Evolutionary conservation across 2,797 vertebrate species (phyloP), one percentile per base, ranked within the genome.

Genomic region (Tympanoctomys barrerae): DNA sequence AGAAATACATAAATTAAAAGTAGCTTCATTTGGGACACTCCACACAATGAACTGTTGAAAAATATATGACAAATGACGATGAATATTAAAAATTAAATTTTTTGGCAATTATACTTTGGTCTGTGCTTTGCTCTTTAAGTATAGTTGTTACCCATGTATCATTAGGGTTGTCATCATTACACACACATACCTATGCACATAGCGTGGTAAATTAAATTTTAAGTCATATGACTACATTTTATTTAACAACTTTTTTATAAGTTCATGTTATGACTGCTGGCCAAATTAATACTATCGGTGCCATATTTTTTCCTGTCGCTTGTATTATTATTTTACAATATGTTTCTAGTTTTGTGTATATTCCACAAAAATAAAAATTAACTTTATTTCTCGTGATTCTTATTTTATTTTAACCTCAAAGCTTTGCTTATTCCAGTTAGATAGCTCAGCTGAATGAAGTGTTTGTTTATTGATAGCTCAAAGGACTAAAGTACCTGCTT

Each of bases 241-340:
- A 68, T 62, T 26, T 42, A 66, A 75, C 1, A 62, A 46, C 7
- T 70, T 82, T 83, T 39, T 49, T 39, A 13, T 52, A 61, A 80
- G 16, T 71, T 87, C 68, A 11, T 73, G 18, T 66, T 54, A 39
- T 54, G 57, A 22, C 16, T 86, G 36, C 18, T 91, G 8, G 19
- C 93, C 81, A 92, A 87, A 85, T 84, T 92, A 89, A 49, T 42
- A 62, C 57, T 6, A 88, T 82, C 54, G 86, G 52, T 77, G 5
- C 26, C 0, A 59, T 0, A 3, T 18, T 90, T 62, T 24, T 70
- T 52, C 7, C 28, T 79, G 0, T 86, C 61, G 1, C 13, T 70
- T 42, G 9, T 12, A 26, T 79, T 87, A 49, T 31, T 70, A 16
- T 19, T 89, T 84, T 89, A 89, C 5, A 64, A 5, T 59, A 70